Base-by-base conservation (phyloP, 2,113 vertebrate species). In the Turnix velox region DNA sequence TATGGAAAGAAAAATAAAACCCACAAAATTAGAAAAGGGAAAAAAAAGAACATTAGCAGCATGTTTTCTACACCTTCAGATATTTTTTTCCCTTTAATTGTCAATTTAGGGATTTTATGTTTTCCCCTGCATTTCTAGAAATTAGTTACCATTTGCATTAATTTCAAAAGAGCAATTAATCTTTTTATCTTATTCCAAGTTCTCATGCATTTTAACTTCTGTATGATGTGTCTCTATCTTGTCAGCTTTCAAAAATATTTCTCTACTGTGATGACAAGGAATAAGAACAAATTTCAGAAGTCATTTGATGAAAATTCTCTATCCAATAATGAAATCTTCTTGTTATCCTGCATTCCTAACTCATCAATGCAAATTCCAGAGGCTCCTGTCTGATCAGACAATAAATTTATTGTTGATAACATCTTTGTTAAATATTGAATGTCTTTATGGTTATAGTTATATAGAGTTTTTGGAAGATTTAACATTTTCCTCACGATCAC, bases 11-110 rank as follows among this genome's bases (percentile, higher is more conserved):
- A 40, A 31, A 13, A 6, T 12, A 71, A 37, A n/a, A 14, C 3
- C 25, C 22, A 9, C 16, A 22, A 14, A 20, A 43, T 6, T 27
- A 37, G 10, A 23, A 1, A 14, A 30, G 22, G 12, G 37, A 23
- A 51, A 3, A 23, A 37, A 74, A 28, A 1, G 14, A 75, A 42
- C 0, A 0, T 25, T 75, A 58, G 19, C 57, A 20, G 28, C 1
- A 7, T 49, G 17, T 83, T 79, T 78, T 68, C 35, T 67, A 12
- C 7, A 49, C 10, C 2, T 89, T 59, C 15, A 27, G 2, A 45
- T 6, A 0, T 25, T 62, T 63, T 23, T 69, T 78, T 39, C 25
- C 39, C 4, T 62, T 84, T 57, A 33, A 81, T 58, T 84, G 88
- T 77, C 6, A 18, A 3, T 37, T 62, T 31, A 40, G 6, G 10